These are phyloP conservation scores for Dromaius novaehollandiae DNA, from an alignment of 2,113 vertebrate genomes.

Conservation along the genomic window DNA sequence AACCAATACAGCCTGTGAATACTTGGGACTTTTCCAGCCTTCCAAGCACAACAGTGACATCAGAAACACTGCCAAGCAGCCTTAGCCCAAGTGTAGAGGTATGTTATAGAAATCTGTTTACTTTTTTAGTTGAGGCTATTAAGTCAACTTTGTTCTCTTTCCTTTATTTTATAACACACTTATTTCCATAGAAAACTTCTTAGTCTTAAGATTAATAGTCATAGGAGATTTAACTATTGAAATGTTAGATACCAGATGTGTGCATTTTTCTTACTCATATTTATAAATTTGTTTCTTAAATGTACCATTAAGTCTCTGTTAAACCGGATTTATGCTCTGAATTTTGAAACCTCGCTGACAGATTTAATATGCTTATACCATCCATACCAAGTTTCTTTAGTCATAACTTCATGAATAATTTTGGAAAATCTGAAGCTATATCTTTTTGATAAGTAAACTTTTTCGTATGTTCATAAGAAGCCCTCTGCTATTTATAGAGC, in stretches of 20 bases:
- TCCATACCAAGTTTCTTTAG: not conserved
- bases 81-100: slow-evolving; percentile 94
- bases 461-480: not conserved
- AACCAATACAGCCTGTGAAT: slow-evolving; percentile 84
- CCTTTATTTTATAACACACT: slow-evolving; percentile 41
- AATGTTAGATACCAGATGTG: slow-evolving; percentile 5
- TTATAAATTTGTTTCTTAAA: slow-evolving; percentile 5
- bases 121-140: not conserved
- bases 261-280: slow-evolving; percentile 42
- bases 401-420: not conserved
- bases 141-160: not conserved
- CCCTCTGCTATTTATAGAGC: not conserved
- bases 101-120: not conserved
- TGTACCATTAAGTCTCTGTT: slow-evolving; percentile 7
- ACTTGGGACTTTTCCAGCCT: slow-evolving; percentile 96
- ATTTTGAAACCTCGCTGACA: not conserved
- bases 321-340: slow-evolving; percentile 33
- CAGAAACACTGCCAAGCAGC: slow-evolving; percentile 90
- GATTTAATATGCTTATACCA: not conserved
- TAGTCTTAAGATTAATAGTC: slow-evolving; percentile 23
- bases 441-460: not conserved
- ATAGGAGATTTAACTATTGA: slow-evolving; percentile 17
- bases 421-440: not conserved
- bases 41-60: slow-evolving; percentile 91
- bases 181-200: not conserved